These are phyloP conservation scores for Pristionchus japonicus DNA, from an alignment of 2,888 invertebrate species.

Conservation along the genomic window DNA sequence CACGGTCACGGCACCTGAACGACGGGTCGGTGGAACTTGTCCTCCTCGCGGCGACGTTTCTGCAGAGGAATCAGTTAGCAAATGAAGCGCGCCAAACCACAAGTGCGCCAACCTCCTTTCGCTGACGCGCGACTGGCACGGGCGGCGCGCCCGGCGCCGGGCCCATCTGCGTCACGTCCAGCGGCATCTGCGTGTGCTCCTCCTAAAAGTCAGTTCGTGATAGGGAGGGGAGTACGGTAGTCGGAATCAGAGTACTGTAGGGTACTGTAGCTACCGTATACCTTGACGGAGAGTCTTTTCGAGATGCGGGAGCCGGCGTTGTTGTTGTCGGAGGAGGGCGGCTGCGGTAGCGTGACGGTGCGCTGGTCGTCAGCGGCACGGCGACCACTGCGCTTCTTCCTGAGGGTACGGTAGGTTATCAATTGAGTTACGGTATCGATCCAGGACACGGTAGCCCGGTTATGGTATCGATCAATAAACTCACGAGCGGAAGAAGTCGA, in stretches of 20 bases:
- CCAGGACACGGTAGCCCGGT: not conserved
- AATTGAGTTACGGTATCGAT: not conserved
- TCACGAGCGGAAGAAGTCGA: slow-evolving; percentile 24
- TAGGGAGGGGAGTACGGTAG: not conserved
- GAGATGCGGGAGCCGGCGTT: not conserved
- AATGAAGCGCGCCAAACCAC: no score
- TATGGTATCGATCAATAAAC: not conserved
- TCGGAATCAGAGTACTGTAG: not conserved
- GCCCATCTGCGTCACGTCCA: slow-evolving; percentile 12
- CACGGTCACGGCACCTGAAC: not conserved
- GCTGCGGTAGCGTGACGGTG: not conserved
- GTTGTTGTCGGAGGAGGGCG: not conserved
- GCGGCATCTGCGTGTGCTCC: not conserved
- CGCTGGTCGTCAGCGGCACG: not conserved
- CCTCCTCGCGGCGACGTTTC: slow-evolving; percentile 4
- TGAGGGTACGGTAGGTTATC: not conserved
- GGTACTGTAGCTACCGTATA: not conserved
- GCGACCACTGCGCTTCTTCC: slow-evolving; percentile 1
- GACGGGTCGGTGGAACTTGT: slow-evolving; percentile 11
- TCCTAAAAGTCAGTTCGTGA: not conserved
- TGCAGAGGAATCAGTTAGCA: not conserved
- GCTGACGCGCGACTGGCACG: not conserved
- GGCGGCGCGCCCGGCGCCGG: not conserved
- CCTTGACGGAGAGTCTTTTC: not conserved
- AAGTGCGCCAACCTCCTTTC: not conserved